Conservation (phyloP, 1,140 invertebrate species). For the Teleogryllus occipitalis region DNA sequence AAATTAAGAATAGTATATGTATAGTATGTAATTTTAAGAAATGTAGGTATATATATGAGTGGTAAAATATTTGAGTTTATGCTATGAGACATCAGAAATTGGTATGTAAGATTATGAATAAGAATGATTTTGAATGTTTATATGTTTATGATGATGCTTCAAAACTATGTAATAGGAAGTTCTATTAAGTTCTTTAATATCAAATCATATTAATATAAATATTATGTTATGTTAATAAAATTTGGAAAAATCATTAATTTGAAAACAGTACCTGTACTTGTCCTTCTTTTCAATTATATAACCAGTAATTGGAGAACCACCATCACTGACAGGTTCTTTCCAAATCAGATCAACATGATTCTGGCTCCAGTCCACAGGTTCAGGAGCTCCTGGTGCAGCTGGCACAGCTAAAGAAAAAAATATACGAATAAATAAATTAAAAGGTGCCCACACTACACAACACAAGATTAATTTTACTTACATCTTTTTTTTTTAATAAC, state of each 20-base stretch:
- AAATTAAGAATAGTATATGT: too few relatives aligned
- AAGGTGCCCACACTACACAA: background rate
- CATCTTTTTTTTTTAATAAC: too few relatives aligned
- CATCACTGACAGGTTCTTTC: slow-evolving; percentile 72
- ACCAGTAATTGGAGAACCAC: slow-evolving; percentile 83
- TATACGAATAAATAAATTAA: background rate
- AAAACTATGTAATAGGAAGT: too few relatives aligned
- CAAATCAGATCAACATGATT: slow-evolving; percentile 83
- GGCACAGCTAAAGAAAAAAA: slow-evolving; percentile 53
- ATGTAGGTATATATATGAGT: too few relatives aligned
- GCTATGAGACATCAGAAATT: too few relatives aligned
- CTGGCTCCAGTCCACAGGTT: slow-evolving; percentile 84
- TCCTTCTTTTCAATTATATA: slow-evolving; percentile 97
- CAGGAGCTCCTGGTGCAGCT: slow-evolving; percentile 72
- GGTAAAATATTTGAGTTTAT: too few relatives aligned
- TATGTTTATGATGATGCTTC: too few relatives aligned
- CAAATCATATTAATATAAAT: background rate
- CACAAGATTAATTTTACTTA: too few relatives aligned
- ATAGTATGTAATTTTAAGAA: too few relatives aligned
- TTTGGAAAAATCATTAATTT: background rate
- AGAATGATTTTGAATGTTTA: too few relatives aligned
- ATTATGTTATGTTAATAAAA: background rate
- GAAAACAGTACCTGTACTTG: slow-evolving; percentile 58
- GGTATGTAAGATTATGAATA: too few relatives aligned
- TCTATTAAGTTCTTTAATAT: background rate